These are phyloP conservation scores for Leiothrix lutea DNA, from an alignment of 2,113 vertebrate species.

Conservation along the genomic window DNA sequence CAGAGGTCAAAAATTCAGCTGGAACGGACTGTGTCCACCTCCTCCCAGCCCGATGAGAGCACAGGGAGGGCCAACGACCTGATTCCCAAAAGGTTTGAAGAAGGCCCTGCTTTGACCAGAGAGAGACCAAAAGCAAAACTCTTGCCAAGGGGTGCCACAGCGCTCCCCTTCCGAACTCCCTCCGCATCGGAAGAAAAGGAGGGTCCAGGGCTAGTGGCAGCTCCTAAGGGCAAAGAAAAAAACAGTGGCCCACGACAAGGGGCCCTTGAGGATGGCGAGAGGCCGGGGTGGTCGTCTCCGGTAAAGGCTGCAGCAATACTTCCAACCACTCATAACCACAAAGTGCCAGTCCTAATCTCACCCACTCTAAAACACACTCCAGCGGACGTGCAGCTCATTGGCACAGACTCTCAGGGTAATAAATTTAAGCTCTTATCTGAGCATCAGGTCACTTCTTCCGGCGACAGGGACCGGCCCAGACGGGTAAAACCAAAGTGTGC, in stretches of 20 bases:
- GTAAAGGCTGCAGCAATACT: slow-evolving; percentile 78
- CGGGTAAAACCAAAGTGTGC: slow-evolving; percentile 97
- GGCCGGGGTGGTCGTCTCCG: slow-evolving; percentile 86
- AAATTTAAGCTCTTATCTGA: slow-evolving; percentile 96
- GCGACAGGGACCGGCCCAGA: slow-evolving; percentile 90
- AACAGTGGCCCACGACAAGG: slow-evolving; percentile 69
- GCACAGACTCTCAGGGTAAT: slow-evolving; percentile 98
- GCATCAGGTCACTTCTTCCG: slow-evolving; percentile 81
- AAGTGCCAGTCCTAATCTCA: slow-evolving; percentile 98
- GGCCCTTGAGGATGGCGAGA: slow-evolving; percentile 78
- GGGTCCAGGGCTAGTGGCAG: slow-evolving; percentile 39
- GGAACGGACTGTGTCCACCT: slow-evolving; percentile 90
- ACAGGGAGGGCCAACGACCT: slow-evolving; percentile 75
- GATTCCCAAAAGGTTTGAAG: slow-evolving; percentile 84
- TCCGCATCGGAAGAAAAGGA: slow-evolving; percentile 72
- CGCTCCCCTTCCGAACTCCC: slow-evolving; percentile 65
- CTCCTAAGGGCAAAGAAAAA: slow-evolving; percentile 78
- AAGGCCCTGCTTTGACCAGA: slow-evolving; percentile 85
- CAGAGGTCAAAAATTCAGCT: slow-evolving; percentile 89
- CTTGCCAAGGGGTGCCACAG: slow-evolving; percentile 80
- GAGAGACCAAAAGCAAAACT: slow-evolving; percentile 95
- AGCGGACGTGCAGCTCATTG: slow-evolving; percentile 91
- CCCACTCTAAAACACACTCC: slow-evolving; percentile 92
- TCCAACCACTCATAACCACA: slow-evolving; percentile 90
- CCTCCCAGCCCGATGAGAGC: slow-evolving; percentile 92